Evolutionary conservation across 2,113 vertebrate genomes (phyloP).

Genomic region (Bos taurus): ARS-UCD2.0 NC_037346.1:20780501-20781000

Average conservation of each 20-base stretch:
- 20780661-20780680: not conserved
- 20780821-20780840: not conserved
- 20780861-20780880: not conserved
- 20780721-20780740: not conserved
- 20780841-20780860: not conserved
- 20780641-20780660: not conserved
- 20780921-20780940: not conserved
- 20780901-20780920: conserved; percentile 13
- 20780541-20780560: conserved; percentile 24
- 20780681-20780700: not conserved
- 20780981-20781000: not conserved
- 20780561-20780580: not conserved
- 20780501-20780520: not conserved
- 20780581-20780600: conserved; percentile 19
- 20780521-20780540: not conserved
- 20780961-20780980: not conserved
- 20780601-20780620: not conserved
- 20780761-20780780: not conserved
- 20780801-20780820: not conserved
- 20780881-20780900: not conserved
- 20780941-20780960: not conserved
- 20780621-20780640: not conserved
- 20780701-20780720: not conserved
- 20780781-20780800: not conserved
- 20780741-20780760: not conserved